Conservation (phyloP, 1,140 invertebrate species). For the Drosophila miranda region DNA sequence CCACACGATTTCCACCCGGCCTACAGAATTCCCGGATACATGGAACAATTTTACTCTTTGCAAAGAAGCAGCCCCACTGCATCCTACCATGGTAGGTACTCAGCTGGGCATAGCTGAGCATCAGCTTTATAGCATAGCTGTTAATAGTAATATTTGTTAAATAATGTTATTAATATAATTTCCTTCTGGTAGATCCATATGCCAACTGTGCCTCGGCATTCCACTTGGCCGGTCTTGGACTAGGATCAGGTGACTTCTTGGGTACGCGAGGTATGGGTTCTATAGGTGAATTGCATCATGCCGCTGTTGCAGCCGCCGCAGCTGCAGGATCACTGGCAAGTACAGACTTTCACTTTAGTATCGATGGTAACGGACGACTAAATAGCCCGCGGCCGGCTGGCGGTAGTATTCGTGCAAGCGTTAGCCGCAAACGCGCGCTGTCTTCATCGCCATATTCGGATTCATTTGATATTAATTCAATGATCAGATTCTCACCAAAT, state of each 20-base stretch:
- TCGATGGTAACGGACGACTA: slow-evolving; percentile 85
- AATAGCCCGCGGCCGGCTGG: slow-evolving; percentile 84
- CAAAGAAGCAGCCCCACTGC: slow-evolving; percentile 83
- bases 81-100: slow-evolving; percentile 83
- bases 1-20: slow-evolving; percentile 84
- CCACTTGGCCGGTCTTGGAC: slow-evolving; percentile 68
- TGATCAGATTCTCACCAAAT: slow-evolving; percentile 97
- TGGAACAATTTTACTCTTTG: slow-evolving; percentile 88
- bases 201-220: slow-evolving; percentile 67
- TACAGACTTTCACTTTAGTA: slow-evolving; percentile 88
- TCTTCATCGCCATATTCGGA: slow-evolving; percentile 98
- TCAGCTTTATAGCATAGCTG: slow-evolving; percentile 18
- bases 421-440: slow-evolving; percentile 93
- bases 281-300: slow-evolving; percentile 69
- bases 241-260: slow-evolving; percentile 76
- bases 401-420: slow-evolving; percentile 85
- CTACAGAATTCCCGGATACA: slow-evolving; percentile 87
- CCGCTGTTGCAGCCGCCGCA: slow-evolving; percentile 68
- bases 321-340: slow-evolving; percentile 86
- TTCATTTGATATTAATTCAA: slow-evolving; percentile 95
- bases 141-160: not conserved
- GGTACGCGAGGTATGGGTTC: slow-evolving; percentile 59
- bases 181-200: slow-evolving; percentile 65
- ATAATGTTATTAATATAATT: not conserved
- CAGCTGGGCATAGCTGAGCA: slow-evolving; percentile 14